A percentile compares a stretch with the other conserved stretches of the same genome.
Conservation (phyloP, 2,888 invertebrate species). For the Tolmerus cingulatus region DNA sequence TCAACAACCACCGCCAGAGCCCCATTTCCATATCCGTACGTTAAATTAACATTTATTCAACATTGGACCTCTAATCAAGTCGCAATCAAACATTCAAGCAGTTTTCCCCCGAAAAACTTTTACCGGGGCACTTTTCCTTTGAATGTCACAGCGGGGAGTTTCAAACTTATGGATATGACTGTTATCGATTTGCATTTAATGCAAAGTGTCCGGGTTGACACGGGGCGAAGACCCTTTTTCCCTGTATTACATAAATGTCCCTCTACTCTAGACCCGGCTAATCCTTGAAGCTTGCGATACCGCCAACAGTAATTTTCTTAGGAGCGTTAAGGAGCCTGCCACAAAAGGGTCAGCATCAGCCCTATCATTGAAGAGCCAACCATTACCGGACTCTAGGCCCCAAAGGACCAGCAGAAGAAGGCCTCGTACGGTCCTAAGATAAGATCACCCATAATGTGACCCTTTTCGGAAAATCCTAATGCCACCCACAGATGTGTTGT, state of each 20-base stretch:
- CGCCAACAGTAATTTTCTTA: conserved; percentile 7
- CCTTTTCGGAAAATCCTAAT: conserved; percentile 42
- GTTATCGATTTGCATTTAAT: conserved; percentile 43
- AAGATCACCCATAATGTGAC: conserved; percentile 46
- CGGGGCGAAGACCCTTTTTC: neutral
- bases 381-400: neutral
- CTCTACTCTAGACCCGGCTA: neutral
- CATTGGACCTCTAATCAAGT: conserved; percentile 50
- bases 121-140: conserved; percentile 36
- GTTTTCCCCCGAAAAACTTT: conserved; percentile 43
- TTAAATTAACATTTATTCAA: conserved; percentile 50
- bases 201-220: conserved; percentile 18
- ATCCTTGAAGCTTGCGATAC: neutral
- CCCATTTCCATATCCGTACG: conserved; percentile 46
- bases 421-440: conserved; percentile 36
- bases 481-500: conserved; percentile 29
- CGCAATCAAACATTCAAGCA: conserved; percentile 50
- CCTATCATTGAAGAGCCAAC: neutral
- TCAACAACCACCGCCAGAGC: neutral
- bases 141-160: neutral
- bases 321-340: neutral
- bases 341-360: neutral
- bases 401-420: conserved; percentile 29
- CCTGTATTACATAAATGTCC: neutral
- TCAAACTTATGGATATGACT: conserved; percentile 16